phyloP scores from a whole-genome alignment of 1,140 invertebrate genomes.

The Cotesia vestalis region DNA sequence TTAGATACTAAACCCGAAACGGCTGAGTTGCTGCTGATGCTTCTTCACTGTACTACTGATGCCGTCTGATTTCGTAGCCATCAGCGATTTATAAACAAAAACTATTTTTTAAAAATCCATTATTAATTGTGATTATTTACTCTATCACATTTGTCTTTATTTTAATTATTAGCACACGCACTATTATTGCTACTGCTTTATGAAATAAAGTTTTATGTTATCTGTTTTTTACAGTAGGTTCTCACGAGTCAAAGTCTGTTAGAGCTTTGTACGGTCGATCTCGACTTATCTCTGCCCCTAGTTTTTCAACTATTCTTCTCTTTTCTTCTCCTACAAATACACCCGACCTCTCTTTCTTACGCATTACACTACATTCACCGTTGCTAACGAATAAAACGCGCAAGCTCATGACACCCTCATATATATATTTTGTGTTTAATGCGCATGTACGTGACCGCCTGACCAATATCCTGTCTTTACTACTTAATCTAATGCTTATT shows the following conservation, averaged over 20 bases:
- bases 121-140: background rate
- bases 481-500: constrained; percentile 34
- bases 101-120: background rate
- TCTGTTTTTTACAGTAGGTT: constrained; percentile 8
- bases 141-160: background rate
- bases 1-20: constrained; percentile 28
- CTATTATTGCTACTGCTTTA: background rate
- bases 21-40: constrained; percentile 10
- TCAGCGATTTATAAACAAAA: constrained; percentile 16
- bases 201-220: background rate
- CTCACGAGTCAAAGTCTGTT: constrained; percentile 4
- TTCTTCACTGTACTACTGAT: constrained; percentile 17
- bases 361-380: constrained; percentile 8
- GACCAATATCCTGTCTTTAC: constrained; percentile 36
- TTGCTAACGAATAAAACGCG: constrained; percentile 9
- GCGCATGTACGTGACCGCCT: constrained; percentile 37
- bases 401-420: constrained; percentile 18
- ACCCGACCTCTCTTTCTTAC: background rate
- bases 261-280: constrained; percentile 27
- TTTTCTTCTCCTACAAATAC: constrained; percentile 15
- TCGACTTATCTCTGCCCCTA: constrained; percentile 24
- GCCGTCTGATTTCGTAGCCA: constrained; percentile 33
- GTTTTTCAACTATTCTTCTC: constrained; percentile 4
- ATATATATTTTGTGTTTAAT: constrained; percentile 7
- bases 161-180: background rate